Conservation (phyloP, 1,140 invertebrate species). For the Spodoptera litura region DNA sequence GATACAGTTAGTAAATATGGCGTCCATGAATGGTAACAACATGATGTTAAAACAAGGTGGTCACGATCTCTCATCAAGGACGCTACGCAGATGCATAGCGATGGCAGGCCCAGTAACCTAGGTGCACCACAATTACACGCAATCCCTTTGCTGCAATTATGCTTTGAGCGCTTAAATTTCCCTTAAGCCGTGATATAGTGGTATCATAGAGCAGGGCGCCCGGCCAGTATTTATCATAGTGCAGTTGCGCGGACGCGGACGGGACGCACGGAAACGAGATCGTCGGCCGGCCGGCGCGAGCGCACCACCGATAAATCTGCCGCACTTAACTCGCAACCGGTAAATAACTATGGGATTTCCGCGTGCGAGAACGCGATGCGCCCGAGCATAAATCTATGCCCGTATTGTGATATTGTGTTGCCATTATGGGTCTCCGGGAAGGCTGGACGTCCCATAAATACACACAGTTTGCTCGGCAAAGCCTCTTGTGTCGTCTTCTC, state of each 20-base stretch:
- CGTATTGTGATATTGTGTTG: conserved; percentile 86
- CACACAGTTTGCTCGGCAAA: conserved; percentile 62
- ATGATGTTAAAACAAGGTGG: conserved; percentile 34
- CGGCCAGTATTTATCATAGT: conserved; percentile 69
- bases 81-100: conserved; percentile 41
- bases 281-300: conserved; percentile 72
- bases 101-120: conserved; percentile 36
- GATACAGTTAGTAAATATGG: conserved; percentile 36
- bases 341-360: conserved; percentile 86
- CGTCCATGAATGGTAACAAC: conserved; percentile 19
- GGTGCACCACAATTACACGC: conserved; percentile 50
- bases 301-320: conserved; percentile 82
- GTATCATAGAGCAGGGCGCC: conserved; percentile 56
- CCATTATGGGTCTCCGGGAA: conserved; percentile 77
- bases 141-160: conserved; percentile 61
- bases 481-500: conserved; percentile 55
- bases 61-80: conserved; percentile 46
- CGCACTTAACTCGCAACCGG: conserved; percentile 84
- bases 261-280: conserved; percentile 74
- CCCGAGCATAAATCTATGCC: conserved; percentile 83
- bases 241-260: conserved; percentile 61
- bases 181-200: conserved; percentile 60
- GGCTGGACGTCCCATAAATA: conserved; percentile 80
- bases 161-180: conserved; percentile 57
- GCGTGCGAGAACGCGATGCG: conserved; percentile 81